Conservation (phyloP, 2,113 vertebrate genomes). For the Microtus montanus region DNA sequence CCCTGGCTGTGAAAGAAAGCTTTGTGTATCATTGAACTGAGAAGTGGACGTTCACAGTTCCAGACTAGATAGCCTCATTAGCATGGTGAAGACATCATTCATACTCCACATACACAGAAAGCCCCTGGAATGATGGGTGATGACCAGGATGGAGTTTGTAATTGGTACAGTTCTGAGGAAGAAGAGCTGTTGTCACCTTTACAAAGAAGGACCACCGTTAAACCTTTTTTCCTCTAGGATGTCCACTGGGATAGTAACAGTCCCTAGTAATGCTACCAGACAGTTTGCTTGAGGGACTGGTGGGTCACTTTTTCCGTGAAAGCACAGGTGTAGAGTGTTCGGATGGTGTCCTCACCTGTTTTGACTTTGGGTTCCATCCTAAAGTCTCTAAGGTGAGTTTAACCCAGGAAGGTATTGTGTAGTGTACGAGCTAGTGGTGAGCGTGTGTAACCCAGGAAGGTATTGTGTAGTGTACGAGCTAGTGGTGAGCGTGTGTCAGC, state of each 20-base stretch:
- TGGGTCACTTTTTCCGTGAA: neutral
- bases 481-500: too few species aligned
- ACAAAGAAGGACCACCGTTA: neutral
- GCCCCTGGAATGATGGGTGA: neutral
- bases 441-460: too few species aligned
- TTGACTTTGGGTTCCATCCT: neutral
- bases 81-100: neutral
- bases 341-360: neutral
- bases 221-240: neutral
- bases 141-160: neutral
- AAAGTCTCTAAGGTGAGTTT: neutral
- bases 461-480: too few species aligned
- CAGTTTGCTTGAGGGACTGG: conserved; percentile 15
- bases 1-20: neutral
- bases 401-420: neutral
- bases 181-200: neutral
- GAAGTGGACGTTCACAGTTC: neutral
- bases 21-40: conserved; percentile 30
- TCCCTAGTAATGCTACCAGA: neutral
- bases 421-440: neutral
- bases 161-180: neutral
- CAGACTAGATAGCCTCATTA: neutral
- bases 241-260: neutral
- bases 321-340: neutral
- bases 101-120: neutral